Base-by-base conservation (phyloP, 2,797 vertebrate genomes). In the Tadarida brasiliensis region DNA sequence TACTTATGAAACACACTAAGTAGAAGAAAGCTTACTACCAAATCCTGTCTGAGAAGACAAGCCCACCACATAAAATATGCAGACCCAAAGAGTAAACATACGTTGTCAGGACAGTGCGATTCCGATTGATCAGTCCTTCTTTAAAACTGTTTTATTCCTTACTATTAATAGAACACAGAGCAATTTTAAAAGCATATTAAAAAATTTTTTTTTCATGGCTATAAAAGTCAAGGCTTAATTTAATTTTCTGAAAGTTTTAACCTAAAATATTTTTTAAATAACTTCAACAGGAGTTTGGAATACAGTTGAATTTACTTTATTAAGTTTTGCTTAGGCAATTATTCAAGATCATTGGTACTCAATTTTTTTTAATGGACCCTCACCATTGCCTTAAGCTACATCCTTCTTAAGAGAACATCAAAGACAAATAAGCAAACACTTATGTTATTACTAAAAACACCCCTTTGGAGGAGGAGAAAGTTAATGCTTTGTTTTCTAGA, bases 211-310 rank as follows among this genome's bases (percentile, higher is more conserved):
- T 81, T 61, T 87, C 47, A 82, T 2, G 35, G 24, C 49, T 63
- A 83, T 54, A 83, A 61, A 61, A 39, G 39, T 44, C 22, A 87
- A 96, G 39, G 1, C 54, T 91, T 94, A 83, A 56, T 47, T 76
- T 77, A 87, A 65, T 26, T 84, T 85, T 78, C 63, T 54, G 1
- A 26, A 93, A 91, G 87, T 78, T 83, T 95, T 71, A 95, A 90
- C n/a, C 91, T 63, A 76, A 90, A 88, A 81, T 70, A 77, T 71
- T 76, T 81, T 84, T 30, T 74, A 92, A 90, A 54, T 67, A 77
- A 57, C 47, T 86, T 96, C 20, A 19, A 49, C 3, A 90, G 80
- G 54, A 82, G 47, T 78, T 16, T 82, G 51, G 26, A 70, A 86
- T 44, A 51, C 3, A 33, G 67, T 44, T 76, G 57, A 67, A 33